Conservation (phyloP, 2,888 invertebrate genomes). For the Pilophorus perplexus region DNA sequence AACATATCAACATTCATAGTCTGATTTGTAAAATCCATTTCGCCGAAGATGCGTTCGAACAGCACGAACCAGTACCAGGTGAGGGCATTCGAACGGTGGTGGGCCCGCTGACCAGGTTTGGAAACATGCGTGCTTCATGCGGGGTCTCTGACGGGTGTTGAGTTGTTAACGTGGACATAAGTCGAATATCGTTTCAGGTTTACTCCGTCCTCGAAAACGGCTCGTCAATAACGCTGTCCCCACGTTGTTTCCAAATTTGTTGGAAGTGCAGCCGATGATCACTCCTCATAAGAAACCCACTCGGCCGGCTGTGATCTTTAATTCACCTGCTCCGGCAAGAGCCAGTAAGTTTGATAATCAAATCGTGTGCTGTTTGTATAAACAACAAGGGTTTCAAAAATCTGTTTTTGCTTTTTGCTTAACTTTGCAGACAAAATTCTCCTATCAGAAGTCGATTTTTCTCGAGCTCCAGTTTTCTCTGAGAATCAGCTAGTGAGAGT, state of each 20-base stretch:
- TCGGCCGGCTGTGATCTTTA: no score
- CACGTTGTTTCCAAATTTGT: no score
- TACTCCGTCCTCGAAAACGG: conserved; percentile 9
- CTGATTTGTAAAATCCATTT: conserved; percentile 15
- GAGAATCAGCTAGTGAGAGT: conserved; percentile 1
- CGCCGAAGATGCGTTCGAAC: conserved; percentile 10
- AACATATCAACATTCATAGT: not conserved
- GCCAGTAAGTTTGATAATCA: no score
- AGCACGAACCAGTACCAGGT: not conserved
- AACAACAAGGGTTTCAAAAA: not conserved
- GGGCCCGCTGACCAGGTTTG: no score
- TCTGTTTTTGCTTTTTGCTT: not conserved
- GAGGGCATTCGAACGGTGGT: not conserved
- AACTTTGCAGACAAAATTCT: not conserved
- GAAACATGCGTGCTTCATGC: no score
- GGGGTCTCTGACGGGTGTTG: no score
- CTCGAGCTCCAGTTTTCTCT: not conserved
- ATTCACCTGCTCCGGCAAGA: no score
- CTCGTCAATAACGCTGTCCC: conserved; percentile 8
- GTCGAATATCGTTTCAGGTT: no score
- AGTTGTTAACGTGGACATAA: no score
- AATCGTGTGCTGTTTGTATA: not conserved
- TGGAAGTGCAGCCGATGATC: no score
- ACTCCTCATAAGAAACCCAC: no score
- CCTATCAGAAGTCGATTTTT: not conserved